Evolutionary conservation across 2,113 vertebrate species (phyloP), one percentile per base, ranked within the genome.

Genomic region (Thunnus maccoyii): DNA sequence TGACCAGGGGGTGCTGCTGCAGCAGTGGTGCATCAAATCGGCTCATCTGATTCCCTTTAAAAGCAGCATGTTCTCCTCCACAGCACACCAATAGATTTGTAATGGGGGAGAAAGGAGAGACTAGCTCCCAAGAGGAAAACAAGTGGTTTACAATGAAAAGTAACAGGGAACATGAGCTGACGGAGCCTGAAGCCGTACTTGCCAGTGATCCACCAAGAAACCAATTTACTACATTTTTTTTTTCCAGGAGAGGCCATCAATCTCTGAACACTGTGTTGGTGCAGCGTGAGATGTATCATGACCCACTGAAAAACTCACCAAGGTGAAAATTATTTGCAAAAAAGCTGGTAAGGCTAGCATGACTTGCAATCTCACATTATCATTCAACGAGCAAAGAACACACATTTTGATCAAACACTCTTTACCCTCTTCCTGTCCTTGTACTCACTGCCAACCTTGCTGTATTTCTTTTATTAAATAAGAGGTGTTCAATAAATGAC

Each of bases 201-300:
- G 58, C 63, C 32, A 76, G 46, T 55, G 47, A 84, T 72, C 69
- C 75, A 80, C 65, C 76, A 77, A 64, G 57, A 82, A 90, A 79
- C 74, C 78, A 68, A 86, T 77, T 82, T 61, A 51, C 30, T 66
- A n/a, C 44, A 25, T 63, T 64, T 79, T 62, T 50, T 73, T 16
- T 36, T 25, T 36, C 57, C 50, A 7, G 16, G 32, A 68, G 20
- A 63, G 18, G 46, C 15, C 56, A 68, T 83, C 65, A 57, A 16
- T 69, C 48, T 72, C 55, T 72, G 77, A 36, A 82, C 63, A 57
- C 32, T 9, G 27, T 51, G 11, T 27, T 68, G 32, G 32, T 44
- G 4, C 47, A 79, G 44, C 11, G 4, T 5, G 61, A 64, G 36
- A 51, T 48, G 30, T 25, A 67, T 56, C 8, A 6, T 6, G 17